Percentiles rank a stretch among this genome's conserved stretches.
phyloP scores from a whole-genome alignment of 53 echinoderm and acorn worm species.

The Holothuria scabra region DNA sequence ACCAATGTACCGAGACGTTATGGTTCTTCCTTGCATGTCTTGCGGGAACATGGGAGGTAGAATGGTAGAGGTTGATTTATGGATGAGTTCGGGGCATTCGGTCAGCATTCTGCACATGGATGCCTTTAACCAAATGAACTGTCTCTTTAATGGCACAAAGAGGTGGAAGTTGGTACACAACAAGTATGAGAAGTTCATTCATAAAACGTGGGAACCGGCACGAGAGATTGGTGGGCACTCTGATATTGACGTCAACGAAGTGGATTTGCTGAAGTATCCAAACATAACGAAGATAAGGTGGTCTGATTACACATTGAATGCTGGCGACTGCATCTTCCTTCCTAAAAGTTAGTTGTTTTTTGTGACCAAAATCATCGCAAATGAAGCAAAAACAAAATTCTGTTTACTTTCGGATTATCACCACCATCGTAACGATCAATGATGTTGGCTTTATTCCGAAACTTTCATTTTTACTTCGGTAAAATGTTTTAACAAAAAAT shows the following conservation, averaged over 20 bases:
- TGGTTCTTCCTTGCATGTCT: conserved; percentile 57
- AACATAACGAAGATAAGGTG: conserved; percentile 61
- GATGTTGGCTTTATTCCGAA: too few relatives aligned
- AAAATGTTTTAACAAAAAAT: too few relatives aligned
- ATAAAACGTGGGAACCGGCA: conserved; percentile 64
- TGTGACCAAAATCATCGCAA: too few relatives aligned
- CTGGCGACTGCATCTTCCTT: conserved; percentile 73
- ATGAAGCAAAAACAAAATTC: too few relatives aligned
- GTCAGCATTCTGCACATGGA: conserved; percentile 71
- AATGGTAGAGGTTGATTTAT: conserved; percentile 67
- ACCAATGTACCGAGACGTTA: conserved; percentile 55
- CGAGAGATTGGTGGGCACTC: conserved; percentile 69
- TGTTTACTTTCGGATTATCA: too few relatives aligned
- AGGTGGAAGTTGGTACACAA: conserved; percentile 68
- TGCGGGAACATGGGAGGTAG: conserved; percentile 67
- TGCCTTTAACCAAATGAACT: conserved; percentile 75
- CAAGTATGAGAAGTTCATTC: conserved; percentile 64
- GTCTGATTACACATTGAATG: conserved; percentile 65
- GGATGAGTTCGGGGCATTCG: conserved; percentile 76
- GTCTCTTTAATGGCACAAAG: conserved; percentile 74
- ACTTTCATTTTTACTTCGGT: too few relatives aligned
- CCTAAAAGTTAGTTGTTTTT: conserved; percentile 53
- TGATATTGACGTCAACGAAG: conserved; percentile 41
- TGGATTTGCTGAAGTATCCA: conserved; percentile 68
- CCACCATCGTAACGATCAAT: too few relatives aligned